phyloP scores from a whole-genome alignment of 1,140 invertebrate species.

The Bacillus rossius region DNA sequence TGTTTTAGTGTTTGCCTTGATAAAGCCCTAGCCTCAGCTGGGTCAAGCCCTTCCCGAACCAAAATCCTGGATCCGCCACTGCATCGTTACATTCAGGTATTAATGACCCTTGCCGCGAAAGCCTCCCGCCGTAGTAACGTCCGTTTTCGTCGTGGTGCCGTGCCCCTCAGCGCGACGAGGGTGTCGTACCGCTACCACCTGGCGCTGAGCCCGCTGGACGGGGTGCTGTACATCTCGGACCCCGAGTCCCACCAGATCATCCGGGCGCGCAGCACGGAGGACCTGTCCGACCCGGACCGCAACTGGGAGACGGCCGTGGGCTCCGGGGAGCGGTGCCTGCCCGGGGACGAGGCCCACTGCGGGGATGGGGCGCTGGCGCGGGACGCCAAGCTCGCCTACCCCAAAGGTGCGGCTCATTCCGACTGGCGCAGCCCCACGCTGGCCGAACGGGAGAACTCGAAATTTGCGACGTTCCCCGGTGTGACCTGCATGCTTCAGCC shows the following conservation, averaged over 20 bases:
- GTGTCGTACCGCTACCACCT: conserved; percentile 96
- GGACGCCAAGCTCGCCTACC: conserved; percentile 91
- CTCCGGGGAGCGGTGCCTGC: conserved; percentile 89
- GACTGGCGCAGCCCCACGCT: no score
- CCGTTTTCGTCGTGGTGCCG: no score
- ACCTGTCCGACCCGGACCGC: conserved; percentile 77
- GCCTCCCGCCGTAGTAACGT: no score
- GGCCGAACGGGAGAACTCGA: no score
- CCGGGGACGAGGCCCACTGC: conserved; percentile 92
- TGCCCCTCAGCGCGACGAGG: conserved; percentile 83
- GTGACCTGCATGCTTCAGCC: no score
- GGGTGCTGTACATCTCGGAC: conserved; percentile 91
- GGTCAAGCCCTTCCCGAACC: no score
- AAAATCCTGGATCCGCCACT: no score
- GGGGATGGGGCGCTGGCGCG: conserved; percentile 88
- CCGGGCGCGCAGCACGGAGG: conserved; percentile 76
- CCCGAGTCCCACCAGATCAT: conserved; percentile 93
- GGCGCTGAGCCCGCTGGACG: conserved; percentile 87
- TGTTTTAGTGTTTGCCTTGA: no score
- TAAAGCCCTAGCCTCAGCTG: no score
- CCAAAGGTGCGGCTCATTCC: conserved; percentile 79
- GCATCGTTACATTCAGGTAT: no score
- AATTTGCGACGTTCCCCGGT: no score
- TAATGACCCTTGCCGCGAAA: no score
- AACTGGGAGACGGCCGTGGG: conserved; percentile 93